Conservation (phyloP, 64 coral and sea anemone genomes). For the Actinia tenebrosa region DNA sequence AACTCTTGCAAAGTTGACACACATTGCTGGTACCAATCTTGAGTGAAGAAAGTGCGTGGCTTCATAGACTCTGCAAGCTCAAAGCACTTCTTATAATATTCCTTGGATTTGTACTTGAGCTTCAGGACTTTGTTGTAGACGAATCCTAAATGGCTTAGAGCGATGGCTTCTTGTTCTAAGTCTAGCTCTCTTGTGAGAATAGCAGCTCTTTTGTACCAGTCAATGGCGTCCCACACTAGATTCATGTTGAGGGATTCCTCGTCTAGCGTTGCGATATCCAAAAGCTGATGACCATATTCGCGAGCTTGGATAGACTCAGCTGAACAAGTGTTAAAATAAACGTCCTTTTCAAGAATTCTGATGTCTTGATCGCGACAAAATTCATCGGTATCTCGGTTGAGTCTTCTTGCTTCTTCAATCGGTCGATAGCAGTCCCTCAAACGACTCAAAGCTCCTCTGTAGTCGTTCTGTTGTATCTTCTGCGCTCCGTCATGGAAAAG, state of each 20-base stretch:
- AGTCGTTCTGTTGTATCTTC: conserved; percentile 60
- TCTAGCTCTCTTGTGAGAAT: conserved; percentile 66
- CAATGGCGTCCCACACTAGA: conserved; percentile 75
- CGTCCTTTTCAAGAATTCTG: conserved; percentile 49
- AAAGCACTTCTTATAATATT: conserved; percentile 47
- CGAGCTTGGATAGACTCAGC: conserved; percentile 72
- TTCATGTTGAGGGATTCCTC: conserved; percentile 65
- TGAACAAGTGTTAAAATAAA: conserved; percentile 38
- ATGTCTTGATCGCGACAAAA: conserved; percentile 12
- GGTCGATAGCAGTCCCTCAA: conserved; percentile 71
- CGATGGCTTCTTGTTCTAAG: conserved; percentile 81
- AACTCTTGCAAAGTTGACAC: conserved; percentile 35
- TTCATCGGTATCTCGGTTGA: conserved; percentile 1
- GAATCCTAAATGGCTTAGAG: conserved; percentile 43
- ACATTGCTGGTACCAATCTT: conserved; percentile 58
- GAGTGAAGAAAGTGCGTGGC: conserved; percentile 52
- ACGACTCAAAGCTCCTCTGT: conserved; percentile 57
- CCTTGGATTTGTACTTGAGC: conserved; percentile 42
- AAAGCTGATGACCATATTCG: conserved; percentile 27
- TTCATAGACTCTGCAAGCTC: conserved; percentile 74
- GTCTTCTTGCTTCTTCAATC: conserved; percentile 63
- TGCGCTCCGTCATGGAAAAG: conserved; percentile 64
- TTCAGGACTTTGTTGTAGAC: conserved; percentile 66
- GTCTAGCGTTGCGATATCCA: conserved; percentile 34
- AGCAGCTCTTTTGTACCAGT: conserved; percentile 77